Percentiles rank a stretch among this genome's conserved stretches.
These are phyloP conservation scores for Salminus brasiliensis DNA, from an alignment of 2,113 vertebrate genomes.

Conservation along the genomic window DNA sequence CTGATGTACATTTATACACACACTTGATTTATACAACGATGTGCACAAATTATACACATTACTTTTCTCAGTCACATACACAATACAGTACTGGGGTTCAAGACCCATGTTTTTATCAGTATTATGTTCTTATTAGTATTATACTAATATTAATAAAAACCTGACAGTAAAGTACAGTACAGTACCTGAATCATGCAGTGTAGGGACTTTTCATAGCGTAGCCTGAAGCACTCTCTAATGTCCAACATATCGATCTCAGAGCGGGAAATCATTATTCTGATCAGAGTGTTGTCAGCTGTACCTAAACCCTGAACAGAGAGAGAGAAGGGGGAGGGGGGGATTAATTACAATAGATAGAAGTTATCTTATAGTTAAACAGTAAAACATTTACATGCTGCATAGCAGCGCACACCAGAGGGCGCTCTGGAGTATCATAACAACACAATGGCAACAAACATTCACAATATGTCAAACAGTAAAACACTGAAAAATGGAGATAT, in stretches of 20 bases:
- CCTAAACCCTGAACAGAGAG: conserved; percentile 83
- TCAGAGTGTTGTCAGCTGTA: conserved; percentile 92
- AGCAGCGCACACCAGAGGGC: not conserved
- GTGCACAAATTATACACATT: too few relatives aligned
- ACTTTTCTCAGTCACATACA: too few relatives aligned
- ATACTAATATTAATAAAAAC: too few relatives aligned
- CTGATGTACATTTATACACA: too few relatives aligned
- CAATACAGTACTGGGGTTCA: too few relatives aligned
- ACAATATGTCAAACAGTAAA: too few relatives aligned
- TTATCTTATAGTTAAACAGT: not conserved
- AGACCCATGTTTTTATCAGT: too few relatives aligned
- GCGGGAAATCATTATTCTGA: conserved; percentile 94
- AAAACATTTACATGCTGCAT: not conserved
- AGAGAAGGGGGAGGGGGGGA: not conserved
- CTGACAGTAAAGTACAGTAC: too few relatives aligned
- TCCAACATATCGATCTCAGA: conserved; percentile 95
- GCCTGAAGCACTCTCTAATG: conserved; percentile 93
- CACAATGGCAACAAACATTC: not conserved
- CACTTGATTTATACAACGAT: too few relatives aligned
- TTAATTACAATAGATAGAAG: not conserved
- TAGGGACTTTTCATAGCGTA: conserved; percentile 91
- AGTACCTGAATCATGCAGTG: conserved; percentile 92
- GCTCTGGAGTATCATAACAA: not conserved
- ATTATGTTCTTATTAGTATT: too few relatives aligned
- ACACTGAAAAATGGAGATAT: too few relatives aligned